Base-by-base conservation (phyloP, 1,140 invertebrate species). In the Ridgeia piscesae region DNA sequence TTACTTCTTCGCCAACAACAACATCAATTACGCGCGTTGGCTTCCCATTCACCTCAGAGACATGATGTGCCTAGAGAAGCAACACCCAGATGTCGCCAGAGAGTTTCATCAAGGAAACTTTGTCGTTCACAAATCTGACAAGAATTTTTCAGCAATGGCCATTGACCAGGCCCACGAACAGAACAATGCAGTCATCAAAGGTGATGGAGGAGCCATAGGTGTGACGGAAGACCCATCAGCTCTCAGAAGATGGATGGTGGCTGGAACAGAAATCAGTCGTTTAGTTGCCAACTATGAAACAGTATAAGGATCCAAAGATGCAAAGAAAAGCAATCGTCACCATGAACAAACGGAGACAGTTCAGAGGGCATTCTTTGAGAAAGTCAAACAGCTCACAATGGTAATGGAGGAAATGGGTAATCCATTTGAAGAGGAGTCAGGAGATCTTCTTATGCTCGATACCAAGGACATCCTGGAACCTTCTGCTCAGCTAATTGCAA, bases 131-230 rank as follows among this genome's bases (percentile, higher is more conserved):
- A 94, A 94, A 92, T 90, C 93, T 21, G 34, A 21, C 0, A 94
- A 90, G 27, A 35, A 21, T 21, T 94, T 94, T 90, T 94, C n/a
- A n/a, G 93, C 92, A 2, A 93, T 95, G 77, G 91, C 93, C 14
- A 89, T 94, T 34, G 94, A 95, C 91, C 93, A 94, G 88, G 92
- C 93, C 33, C 94, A 95, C 92, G 94, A 95, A 91, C 94, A 95
- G 91, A 92, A 93, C 35, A 95, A 95, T 93, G 93, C 92, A 35
- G 89, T 94, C 4, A 93, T 95, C 35, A 95, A 95, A 94, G 94
- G 93, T 92, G 89, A 93, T 90, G 94, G 94, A 34, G 94, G 94
- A 50, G 93, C 93, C 27, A 93, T 94, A 93, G 94, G 94, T 31
- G 34, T 95, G 58, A 94, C 94, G 2, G 93, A 94, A 91, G 92